phyloP scores from a whole-genome alignment of 1,140 invertebrate species.

The Pseudomyrmex dendroicus region DNA sequence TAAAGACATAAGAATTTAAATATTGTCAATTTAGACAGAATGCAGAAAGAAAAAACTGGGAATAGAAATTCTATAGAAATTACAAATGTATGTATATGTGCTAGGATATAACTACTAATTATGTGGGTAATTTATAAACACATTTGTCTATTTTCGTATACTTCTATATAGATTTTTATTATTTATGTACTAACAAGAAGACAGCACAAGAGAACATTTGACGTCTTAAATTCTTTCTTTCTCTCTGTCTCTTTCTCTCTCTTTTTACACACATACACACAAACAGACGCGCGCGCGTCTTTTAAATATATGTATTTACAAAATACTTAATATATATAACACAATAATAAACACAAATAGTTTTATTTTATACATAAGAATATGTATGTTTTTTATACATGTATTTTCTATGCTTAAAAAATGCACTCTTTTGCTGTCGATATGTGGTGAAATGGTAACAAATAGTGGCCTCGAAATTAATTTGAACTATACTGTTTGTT shows the following conservation, averaged over 20 bases:
- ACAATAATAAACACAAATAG: neutral
- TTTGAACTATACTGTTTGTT: slow-evolving; percentile 59
- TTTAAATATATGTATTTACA: neutral
- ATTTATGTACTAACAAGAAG: slow-evolving; percentile 67
- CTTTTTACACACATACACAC: no score
- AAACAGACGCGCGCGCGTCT: no score
- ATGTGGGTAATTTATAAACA: slow-evolving; percentile 70
- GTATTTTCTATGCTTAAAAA: slow-evolving; percentile 35
- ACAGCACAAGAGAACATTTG: slow-evolving; percentile 61
- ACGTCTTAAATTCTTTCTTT: neutral
- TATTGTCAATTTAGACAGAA: slow-evolving; percentile 73
- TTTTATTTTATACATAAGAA: slow-evolving; percentile 4
- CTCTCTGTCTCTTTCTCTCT: no score
- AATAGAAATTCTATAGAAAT: slow-evolving; percentile 63
- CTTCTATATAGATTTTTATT: slow-evolving; percentile 66
- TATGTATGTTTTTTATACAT: slow-evolving; percentile 30
- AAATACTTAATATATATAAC: slow-evolving; percentile 17
- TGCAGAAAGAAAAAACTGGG: slow-evolving; percentile 52
- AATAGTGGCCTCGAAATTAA: slow-evolving; percentile 56
- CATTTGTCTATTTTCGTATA: slow-evolving; percentile 75
- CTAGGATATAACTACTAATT: slow-evolving; percentile 68
- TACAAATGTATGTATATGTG: slow-evolving; percentile 73
- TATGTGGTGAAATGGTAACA: slow-evolving; percentile 47
- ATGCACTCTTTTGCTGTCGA: slow-evolving; percentile 67
- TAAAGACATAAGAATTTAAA: slow-evolving; percentile 66